Conservation (phyloP, 2,113 vertebrate species). For the Phalacrocorax aristotelis region DNA sequence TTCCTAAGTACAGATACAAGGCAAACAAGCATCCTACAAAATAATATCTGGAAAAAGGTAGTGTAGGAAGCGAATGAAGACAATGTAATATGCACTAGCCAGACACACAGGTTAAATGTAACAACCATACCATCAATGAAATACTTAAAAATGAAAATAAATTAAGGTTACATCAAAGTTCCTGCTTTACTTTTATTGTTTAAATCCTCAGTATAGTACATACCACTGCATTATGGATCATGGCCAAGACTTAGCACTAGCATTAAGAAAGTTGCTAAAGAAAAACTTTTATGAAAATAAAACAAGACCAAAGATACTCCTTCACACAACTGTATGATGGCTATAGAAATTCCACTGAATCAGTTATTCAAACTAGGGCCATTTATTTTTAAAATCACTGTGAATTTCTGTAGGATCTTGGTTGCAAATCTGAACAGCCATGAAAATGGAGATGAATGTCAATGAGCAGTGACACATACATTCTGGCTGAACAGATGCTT, state of each 20-base stretch:
- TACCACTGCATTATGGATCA: conserved; percentile 33
- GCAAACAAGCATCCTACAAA: conserved; percentile 57
- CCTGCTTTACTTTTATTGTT: conserved; percentile 41
- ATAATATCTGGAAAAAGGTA: conserved; percentile 9
- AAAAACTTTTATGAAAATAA: conserved; percentile 14
- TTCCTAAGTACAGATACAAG: conserved; percentile 68
- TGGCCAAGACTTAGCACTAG: conserved; percentile 42
- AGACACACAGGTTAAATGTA: conserved; percentile 56
- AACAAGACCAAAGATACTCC: not conserved
- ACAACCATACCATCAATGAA: conserved; percentile 54
- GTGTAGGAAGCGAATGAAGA: conserved; percentile 23
- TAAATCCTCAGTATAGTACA: not conserved
- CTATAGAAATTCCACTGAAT: not conserved
- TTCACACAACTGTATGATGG: not conserved
- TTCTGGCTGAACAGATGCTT: not conserved
- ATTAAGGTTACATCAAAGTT: conserved; percentile 71
- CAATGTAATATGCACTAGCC: conserved; percentile 17
- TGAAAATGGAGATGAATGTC: not conserved
- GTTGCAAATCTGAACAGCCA: not conserved
- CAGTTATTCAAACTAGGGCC: not conserved
- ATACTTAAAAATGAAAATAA: conserved; percentile 74
- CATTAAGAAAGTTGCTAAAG: conserved; percentile 48
- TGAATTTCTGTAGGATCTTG: not conserved
- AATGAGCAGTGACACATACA: not conserved
- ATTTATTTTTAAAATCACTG: not conserved